A percentile compares a stretch with the other conserved stretches of the same genome.
phyloP scores from a whole-genome alignment of 2,113 vertebrate genomes.

The Cyanistes caeruleus region DNA sequence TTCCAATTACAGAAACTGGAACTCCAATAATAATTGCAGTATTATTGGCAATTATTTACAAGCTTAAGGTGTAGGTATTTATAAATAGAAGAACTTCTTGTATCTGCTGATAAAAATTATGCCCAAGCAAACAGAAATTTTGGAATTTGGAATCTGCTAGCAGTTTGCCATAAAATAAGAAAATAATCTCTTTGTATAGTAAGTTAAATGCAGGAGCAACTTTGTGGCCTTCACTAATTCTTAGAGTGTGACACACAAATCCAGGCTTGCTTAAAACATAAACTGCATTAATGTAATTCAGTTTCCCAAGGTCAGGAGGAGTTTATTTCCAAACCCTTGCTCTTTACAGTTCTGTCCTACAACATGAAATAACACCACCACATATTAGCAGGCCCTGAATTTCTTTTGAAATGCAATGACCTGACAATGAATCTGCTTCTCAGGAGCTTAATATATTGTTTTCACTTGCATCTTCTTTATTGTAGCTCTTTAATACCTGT shows the following conservation, averaged over 20 bases:
- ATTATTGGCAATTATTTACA: neutral
- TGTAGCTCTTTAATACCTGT: slow-evolving; percentile 10
- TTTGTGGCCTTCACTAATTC: neutral
- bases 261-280: neutral
- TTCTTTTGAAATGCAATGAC: slow-evolving; percentile 2
- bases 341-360: fast-evolving
- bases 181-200: neutral
- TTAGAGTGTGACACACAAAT: neutral
- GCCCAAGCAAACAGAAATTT: neutral
- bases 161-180: neutral
- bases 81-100: neutral
- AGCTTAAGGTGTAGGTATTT: neutral
- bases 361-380: neutral
- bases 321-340: neutral
- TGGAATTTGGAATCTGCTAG: neutral
- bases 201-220: neutral
- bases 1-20: neutral
- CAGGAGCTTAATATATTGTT: slow-evolving; percentile 24
- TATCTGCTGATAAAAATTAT: neutral
- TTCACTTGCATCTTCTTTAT: slow-evolving; percentile 31
- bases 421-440: slow-evolving; percentile 17
- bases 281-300: neutral
- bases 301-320: slow-evolving; percentile 3
- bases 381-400: neutral
- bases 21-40: neutral